These are phyloP conservation scores for Melikaiella ostensackeni DNA, from an alignment of 2,888 invertebrate species.

Conservation along the genomic window DNA sequence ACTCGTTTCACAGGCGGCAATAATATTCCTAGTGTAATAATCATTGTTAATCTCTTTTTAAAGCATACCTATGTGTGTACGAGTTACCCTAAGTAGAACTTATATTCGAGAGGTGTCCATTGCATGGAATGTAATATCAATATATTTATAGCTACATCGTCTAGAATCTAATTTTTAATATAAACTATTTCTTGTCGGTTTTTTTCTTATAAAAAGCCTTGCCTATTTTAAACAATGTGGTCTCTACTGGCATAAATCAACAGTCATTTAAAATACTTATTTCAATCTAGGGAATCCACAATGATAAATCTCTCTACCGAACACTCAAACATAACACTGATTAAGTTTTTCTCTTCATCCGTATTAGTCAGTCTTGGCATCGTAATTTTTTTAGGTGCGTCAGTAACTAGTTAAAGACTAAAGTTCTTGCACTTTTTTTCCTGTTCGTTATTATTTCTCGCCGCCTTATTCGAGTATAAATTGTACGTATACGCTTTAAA, in stretches of 20 bases:
- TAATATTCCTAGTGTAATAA: conserved; percentile 45
- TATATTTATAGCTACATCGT: conserved; percentile 55
- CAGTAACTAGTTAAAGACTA: conserved; percentile 52
- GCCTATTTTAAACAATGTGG: conserved; percentile 70
- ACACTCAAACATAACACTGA: conserved; percentile 76
- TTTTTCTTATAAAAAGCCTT: conserved; percentile 73
- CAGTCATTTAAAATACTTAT: conserved; percentile 74
- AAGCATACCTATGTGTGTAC: conserved; percentile 39
- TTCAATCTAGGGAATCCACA: conserved; percentile 71
- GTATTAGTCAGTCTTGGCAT: conserved; percentile 71
- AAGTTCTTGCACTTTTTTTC: conserved; percentile 45
- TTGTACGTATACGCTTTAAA: conserved; percentile 66
- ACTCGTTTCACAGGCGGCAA: conserved; percentile 28
- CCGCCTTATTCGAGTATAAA: conserved; percentile 46
- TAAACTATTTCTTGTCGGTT: conserved; percentile 65
- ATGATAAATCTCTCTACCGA: conserved; percentile 75
- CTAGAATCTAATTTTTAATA: conserved; percentile 63
- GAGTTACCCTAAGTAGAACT: conserved; percentile 31
- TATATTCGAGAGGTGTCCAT: conserved; percentile 53
- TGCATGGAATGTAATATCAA: conserved; percentile 61
- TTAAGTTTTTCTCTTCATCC: conserved; percentile 59
- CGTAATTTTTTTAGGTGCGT: conserved; percentile 61
- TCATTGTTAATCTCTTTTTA: conserved; percentile 53
- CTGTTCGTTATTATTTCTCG: conserved; percentile 46
- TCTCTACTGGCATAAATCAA: conserved; percentile 74